phyloP scores from a whole-genome alignment of 2,888 invertebrate species.

The Seladonia tumulorum region DNA sequence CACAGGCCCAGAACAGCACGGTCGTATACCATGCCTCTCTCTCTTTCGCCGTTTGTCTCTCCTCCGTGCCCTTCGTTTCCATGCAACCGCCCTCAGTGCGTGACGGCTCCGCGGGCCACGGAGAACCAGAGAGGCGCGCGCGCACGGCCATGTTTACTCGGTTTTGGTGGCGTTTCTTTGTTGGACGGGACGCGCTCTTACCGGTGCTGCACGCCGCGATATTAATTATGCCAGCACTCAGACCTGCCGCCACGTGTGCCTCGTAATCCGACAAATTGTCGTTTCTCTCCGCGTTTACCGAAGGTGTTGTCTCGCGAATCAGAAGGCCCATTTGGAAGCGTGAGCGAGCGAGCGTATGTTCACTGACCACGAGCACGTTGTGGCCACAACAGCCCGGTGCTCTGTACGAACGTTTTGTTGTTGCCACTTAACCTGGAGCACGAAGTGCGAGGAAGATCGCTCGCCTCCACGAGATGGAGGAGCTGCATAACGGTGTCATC shows the following conservation, averaged over 20 bases:
- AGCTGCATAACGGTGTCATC: slow-evolving; percentile 89
- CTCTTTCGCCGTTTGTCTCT: slow-evolving; percentile 12
- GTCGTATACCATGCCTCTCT: neutral
- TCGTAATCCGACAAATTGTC: slow-evolving; percentile 40
- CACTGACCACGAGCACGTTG: slow-evolving; percentile 40
- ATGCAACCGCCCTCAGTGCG: slow-evolving; percentile 78
- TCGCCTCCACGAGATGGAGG: slow-evolving; percentile 86
- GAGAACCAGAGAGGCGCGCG: slow-evolving; percentile 66
- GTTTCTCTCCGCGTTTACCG: neutral
- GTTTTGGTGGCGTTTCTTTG: slow-evolving; percentile 65
- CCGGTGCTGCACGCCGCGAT: slow-evolving; percentile 60
- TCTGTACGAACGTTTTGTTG: slow-evolving; percentile 27
- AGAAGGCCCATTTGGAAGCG: neutral
- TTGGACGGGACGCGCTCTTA: slow-evolving; percentile 57
- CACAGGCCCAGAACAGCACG: neutral
- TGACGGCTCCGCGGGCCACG: slow-evolving; percentile 71
- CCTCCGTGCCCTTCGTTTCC: slow-evolving; percentile 71
- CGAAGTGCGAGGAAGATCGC: slow-evolving; percentile 50
- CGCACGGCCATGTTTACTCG: slow-evolving; percentile 74
- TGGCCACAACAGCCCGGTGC: slow-evolving; percentile 29
- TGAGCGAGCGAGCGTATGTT: slow-evolving; percentile 29
- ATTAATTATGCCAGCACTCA: slow-evolving; percentile 67
- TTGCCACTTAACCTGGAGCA: slow-evolving; percentile 48
- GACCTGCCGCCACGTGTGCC: slow-evolving; percentile 57
- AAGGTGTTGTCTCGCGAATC: neutral